Percentiles rank a stretch among this genome's conserved stretches.
Conservation (phyloP, 2,888 invertebrate species). For the Falcaria lacertinaria region DNA sequence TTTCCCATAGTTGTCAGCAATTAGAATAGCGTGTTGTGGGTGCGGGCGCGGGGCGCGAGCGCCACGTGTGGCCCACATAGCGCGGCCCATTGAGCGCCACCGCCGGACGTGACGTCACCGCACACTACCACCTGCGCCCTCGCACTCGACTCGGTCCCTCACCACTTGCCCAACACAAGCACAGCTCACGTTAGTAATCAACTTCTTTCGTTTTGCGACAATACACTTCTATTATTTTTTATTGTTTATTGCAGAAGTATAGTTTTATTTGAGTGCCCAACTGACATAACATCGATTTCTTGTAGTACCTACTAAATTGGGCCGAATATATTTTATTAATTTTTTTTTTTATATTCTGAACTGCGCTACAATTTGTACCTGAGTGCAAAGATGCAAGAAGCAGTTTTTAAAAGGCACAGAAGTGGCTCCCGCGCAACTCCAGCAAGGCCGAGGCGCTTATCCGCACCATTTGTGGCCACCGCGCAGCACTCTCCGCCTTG, state of each 20-base stretch:
- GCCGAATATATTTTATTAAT: no score
- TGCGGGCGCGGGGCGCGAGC: constrained; percentile 33
- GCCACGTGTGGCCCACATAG: constrained; percentile 77
- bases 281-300: no score
- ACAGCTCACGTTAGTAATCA: no score
- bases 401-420: neutral
- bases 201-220: no score
- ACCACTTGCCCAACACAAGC: neutral
- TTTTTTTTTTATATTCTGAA: no score
- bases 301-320: no score
- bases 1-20: constrained; percentile 75
- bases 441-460: constrained; percentile 58
- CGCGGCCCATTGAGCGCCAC: constrained; percentile 57
- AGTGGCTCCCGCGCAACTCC: constrained; percentile 58
- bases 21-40: constrained; percentile 58
- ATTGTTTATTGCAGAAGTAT: no score
- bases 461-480: constrained; percentile 64
- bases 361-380: no score
- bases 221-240: no score
- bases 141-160: constrained; percentile 19
- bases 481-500: constrained; percentile 41
- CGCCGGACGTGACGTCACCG: constrained; percentile 7
- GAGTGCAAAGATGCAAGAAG: neutral
- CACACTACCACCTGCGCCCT: constrained; percentile 14
- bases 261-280: no score